Evolutionary conservation across 2,888 invertebrate genomes (phyloP).

Genomic region (Apotomis turbidana): DNA sequence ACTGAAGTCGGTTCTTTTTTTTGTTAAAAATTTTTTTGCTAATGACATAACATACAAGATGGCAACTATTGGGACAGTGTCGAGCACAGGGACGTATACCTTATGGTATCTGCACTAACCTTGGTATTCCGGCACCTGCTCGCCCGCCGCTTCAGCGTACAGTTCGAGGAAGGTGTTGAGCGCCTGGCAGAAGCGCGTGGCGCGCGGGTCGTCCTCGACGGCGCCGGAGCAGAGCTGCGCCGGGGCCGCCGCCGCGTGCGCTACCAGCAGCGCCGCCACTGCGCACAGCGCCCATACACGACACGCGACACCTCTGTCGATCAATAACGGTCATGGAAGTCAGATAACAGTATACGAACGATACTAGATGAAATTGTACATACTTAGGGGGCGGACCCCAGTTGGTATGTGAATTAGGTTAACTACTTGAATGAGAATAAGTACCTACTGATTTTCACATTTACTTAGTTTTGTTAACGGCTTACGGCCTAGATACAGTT

Average conservation of each 20-base stretch:
- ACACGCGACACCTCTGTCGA: conserved; percentile 62
- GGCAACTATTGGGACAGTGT: too few species aligned
- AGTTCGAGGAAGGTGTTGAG: conserved; percentile 87
- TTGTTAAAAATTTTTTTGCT: too few species aligned
- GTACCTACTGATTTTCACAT: too few species aligned
- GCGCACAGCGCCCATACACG: conserved; percentile 63
- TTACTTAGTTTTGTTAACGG: too few species aligned
- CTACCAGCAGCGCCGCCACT: conserved; percentile 57
- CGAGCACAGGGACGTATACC: too few species aligned
- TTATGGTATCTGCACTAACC: conserved; percentile 48
- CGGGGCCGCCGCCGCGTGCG: conserved; percentile 67
- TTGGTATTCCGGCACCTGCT: conserved; percentile 82
- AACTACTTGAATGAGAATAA: too few species aligned
- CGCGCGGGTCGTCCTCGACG: conserved; percentile 85
- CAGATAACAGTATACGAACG: neutral
- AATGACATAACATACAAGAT: too few species aligned
- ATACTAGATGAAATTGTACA: too few species aligned
- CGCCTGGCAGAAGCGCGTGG: conserved; percentile 86
- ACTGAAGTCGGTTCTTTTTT: too few species aligned
- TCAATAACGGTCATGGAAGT: conserved; percentile 9
- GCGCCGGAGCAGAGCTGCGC: conserved; percentile 85
- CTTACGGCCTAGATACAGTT: too few species aligned
- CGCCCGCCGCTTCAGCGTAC: conserved; percentile 85
- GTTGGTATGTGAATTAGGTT: too few species aligned
- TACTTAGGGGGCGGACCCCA: too few species aligned